Conservation (phyloP, 1,140 invertebrate species). For the Euura lappo region DNA sequence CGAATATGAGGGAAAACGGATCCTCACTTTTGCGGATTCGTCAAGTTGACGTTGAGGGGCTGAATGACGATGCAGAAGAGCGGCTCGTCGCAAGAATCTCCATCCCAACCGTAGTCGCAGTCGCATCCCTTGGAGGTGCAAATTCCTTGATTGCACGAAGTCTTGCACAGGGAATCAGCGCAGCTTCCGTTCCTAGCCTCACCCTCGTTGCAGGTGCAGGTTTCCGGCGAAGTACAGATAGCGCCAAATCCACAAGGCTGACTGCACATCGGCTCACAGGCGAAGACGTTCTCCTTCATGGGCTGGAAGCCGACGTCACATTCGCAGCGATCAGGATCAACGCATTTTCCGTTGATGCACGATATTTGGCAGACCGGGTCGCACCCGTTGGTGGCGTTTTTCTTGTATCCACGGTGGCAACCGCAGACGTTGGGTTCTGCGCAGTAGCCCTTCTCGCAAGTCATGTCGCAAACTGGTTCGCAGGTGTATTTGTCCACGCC, state of each 20-base stretch:
- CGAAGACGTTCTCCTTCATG: background rate
- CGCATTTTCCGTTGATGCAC: constrained; percentile 57
- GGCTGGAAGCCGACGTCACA: background rate
- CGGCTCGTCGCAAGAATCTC: background rate
- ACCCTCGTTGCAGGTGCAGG: constrained; percentile 35
- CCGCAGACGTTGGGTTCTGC: constrained; percentile 32
- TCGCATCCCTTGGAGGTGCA: background rate
- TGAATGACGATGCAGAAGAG: background rate
- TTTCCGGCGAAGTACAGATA: constrained; percentile 36
- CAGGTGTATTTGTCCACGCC: constrained; percentile 16
- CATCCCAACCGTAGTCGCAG: background rate
- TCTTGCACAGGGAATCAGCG: background rate
- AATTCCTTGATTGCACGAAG: background rate
- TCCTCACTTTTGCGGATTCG: background rate
- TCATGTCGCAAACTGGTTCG: constrained; percentile 25
- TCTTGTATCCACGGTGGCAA: constrained; percentile 29
- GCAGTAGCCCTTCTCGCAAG: constrained; percentile 37
- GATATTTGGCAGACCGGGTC: constrained; percentile 48
- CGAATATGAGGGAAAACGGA: no score
- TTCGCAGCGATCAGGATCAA: background rate
- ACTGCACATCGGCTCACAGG: constrained; percentile 57
- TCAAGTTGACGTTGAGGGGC: background rate
- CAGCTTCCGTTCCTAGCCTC: background rate
- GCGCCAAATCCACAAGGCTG: constrained; percentile 33
- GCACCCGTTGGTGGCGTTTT: constrained; percentile 35